Evolutionary conservation across 2,113 vertebrate species (phyloP).

Genomic region (Oncorhynchus tshawytscha): DNA sequence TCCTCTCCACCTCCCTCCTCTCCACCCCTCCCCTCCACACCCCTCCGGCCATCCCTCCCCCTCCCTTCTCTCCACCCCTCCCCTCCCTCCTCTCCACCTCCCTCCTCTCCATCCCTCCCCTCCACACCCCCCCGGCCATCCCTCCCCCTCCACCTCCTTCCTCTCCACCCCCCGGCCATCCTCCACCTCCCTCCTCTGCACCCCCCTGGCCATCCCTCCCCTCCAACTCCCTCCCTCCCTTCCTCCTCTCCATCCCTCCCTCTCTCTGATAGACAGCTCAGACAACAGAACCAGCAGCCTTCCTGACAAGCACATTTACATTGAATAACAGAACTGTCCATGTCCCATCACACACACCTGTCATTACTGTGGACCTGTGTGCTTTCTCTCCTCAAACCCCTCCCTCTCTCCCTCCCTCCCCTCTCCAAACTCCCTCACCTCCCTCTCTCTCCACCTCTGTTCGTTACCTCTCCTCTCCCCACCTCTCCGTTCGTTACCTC

Average conservation of each 20-base stretch:
- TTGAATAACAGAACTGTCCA: slow-evolving; percentile 65
- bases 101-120: no score
- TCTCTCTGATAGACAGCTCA: slow-evolving; percentile 68
- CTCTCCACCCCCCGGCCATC: no score
- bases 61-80: fast-evolving
- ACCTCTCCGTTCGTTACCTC: no score
- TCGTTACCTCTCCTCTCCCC: no score
- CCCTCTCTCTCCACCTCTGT: no score
- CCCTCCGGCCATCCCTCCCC: fast-evolving
- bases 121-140: fast-evolving
- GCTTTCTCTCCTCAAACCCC: slow-evolving; percentile 9
- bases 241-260: neutral
- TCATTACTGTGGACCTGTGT: slow-evolving; percentile 20
- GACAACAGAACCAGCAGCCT: slow-evolving; percentile 56
- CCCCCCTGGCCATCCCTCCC: no score
- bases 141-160: no score
- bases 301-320: slow-evolving; percentile 72
- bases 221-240: slow-evolving; percentile 2
- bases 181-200: no score
- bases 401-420: slow-evolving; percentile 8
- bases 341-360: slow-evolving; percentile 17
- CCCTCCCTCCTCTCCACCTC: no score
- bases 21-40: fast-evolving
- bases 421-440: neutral
- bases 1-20: fast-evolving